phyloP scores from a whole-genome alignment of 2,113 vertebrate genomes.

The Lethenteron camtschaticum region DNA sequence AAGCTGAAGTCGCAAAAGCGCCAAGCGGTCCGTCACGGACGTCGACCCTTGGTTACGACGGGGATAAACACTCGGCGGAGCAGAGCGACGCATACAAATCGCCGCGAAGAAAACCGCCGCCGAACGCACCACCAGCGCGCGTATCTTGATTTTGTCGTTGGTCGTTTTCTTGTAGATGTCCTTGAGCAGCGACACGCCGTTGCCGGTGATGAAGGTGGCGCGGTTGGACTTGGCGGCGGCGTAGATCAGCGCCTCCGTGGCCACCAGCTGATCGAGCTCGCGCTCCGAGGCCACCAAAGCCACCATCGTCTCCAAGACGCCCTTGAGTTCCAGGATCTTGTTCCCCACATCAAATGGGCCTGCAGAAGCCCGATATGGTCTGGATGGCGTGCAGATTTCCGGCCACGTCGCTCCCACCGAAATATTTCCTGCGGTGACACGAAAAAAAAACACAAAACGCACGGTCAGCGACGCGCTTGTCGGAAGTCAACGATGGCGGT shows the following conservation, averaged over 20 bases:
- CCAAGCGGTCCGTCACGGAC: too few species aligned
- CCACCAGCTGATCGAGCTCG: constrained; percentile 65
- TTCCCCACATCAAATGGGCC: constrained; percentile 65
- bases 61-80: too few species aligned
- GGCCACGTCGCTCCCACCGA: background rate
- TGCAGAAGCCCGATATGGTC: constrained; percentile 65
- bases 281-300: constrained; percentile 50
- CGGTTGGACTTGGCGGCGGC: constrained; percentile 79
- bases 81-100: too few species aligned
- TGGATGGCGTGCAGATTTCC: constrained; percentile 73
- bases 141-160: constrained; percentile 72
- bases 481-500: too few species aligned
- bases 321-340: constrained; percentile 56
- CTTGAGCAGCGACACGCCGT: constrained; percentile 67
- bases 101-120: background rate
- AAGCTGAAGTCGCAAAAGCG: too few species aligned
- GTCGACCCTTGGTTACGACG: too few species aligned
- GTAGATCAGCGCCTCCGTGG: constrained; percentile 75
- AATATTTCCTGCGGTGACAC: too few species aligned
- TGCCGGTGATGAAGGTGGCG: constrained; percentile 79
- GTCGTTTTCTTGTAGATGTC: constrained; percentile 86
- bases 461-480: too few species aligned
- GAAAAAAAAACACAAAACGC: too few species aligned
- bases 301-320: constrained; percentile 67
- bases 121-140: constrained; percentile 61